Percentiles rank a stretch among this genome's conserved stretches.
phyloP scores from a whole-genome alignment of 2,888 invertebrate genomes.

The Caenorhabditis sp. region DNA sequence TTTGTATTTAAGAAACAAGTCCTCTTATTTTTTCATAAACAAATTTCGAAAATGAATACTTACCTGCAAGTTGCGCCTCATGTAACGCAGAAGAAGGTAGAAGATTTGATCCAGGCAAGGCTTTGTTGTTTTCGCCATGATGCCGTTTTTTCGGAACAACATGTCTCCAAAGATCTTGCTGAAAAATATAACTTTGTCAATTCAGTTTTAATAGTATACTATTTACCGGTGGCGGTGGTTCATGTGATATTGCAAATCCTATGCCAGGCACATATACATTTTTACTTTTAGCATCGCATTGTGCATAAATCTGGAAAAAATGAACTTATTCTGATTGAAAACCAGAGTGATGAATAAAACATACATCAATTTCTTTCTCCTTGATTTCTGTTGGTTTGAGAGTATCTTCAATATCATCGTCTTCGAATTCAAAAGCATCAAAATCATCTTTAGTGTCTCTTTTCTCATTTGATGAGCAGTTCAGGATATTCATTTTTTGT shows the following conservation, averaged over 20 bases:
- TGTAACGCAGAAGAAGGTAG: conserved; percentile 21
- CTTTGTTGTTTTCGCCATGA: conserved; percentile 13
- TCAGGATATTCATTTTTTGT: conserved; percentile 29
- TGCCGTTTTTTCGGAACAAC: conserved; percentile 35
- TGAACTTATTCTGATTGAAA: not conserved
- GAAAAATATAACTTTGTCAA: not conserved
- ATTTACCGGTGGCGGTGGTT: not conserved
- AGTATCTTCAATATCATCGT: conserved; percentile 40
- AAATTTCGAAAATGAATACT: no score
- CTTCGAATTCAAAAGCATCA: conserved; percentile 51
- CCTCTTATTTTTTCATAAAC: no score
- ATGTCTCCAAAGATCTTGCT: conserved; percentile 36
- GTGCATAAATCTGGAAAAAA: not conserved
- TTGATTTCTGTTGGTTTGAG: not conserved
- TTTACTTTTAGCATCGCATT: conserved; percentile 22
- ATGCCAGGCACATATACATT: conserved; percentile 49
- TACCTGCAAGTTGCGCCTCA: conserved; percentile 17
- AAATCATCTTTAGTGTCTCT: conserved; percentile 14
- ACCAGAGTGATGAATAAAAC: not conserved
- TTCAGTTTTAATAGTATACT: not conserved
- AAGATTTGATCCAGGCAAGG: conserved; percentile 19
- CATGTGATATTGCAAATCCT: conserved; percentile 43
- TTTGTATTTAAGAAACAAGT: no score
- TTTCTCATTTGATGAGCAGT: not conserved
- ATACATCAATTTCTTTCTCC: conserved; percentile 6